Evolutionary conservation across 2,113 vertebrate species (phyloP).

Genomic region (Oncorhynchus keta): DNA sequence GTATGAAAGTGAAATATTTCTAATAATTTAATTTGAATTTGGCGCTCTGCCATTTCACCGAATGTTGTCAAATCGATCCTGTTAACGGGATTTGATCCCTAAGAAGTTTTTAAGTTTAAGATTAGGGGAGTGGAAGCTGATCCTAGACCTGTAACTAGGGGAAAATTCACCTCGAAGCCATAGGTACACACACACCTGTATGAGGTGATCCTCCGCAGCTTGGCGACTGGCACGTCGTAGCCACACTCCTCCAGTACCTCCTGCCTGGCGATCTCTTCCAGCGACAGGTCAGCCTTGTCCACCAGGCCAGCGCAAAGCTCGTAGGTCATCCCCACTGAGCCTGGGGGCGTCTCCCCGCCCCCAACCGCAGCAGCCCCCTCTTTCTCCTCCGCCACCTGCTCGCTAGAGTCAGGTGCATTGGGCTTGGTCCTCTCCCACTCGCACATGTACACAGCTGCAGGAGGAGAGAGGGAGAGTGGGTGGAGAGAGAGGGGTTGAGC

Average conservation of each 20-base stretch:
- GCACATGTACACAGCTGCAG: constrained; percentile 86
- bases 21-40: no score
- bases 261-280: constrained; percentile 86
- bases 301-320: constrained; percentile 92
- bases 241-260: constrained; percentile 93
- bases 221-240: constrained; percentile 73
- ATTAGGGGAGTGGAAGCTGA: no score
- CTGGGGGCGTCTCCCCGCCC: constrained; percentile 70
- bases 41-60: no score
- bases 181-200: constrained; percentile 77
- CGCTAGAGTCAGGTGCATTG: constrained; percentile 56
- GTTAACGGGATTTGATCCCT: no score
- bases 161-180: constrained; percentile 6
- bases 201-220: constrained; percentile 81
- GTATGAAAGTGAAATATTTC: no score
- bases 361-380: constrained; percentile 10
- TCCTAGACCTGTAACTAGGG: not conserved
- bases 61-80: no score
- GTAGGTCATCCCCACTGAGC: constrained; percentile 79
- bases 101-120: no score
- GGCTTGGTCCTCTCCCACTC: constrained; percentile 79
- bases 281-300: constrained; percentile 85
- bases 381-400: constrained; percentile 49
- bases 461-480: constrained; percentile 2
- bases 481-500: not conserved